A percentile compares a stretch with the other conserved stretches of the same genome.
Conservation (phyloP, 2,888 invertebrate species). For the Empis livida region DNA sequence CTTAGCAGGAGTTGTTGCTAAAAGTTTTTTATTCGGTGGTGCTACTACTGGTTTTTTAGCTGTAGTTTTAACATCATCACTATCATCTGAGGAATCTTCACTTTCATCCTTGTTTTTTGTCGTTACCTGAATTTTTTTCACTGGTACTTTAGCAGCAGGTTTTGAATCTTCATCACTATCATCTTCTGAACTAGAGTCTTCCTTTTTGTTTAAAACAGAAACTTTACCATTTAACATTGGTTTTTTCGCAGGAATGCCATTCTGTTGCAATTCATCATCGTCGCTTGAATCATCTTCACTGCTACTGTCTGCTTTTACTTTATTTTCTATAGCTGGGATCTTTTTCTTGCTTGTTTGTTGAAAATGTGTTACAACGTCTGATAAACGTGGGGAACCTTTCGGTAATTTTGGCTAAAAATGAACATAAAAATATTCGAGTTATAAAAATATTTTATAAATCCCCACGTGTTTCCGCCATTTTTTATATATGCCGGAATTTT, state of each 20-base stretch:
- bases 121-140: slow-evolving; percentile 10
- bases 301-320: slow-evolving; percentile 10
- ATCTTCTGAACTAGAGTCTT: slow-evolving; percentile 16
- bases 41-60: slow-evolving; percentile 26
- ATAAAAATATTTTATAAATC: no score
- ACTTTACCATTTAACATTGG: background rate
- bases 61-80: slow-evolving; percentile 18
- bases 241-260: no score
- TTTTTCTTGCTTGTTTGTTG: slow-evolving; percentile 40
- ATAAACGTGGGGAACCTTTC: slow-evolving; percentile 52
- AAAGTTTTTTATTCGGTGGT: slow-evolving; percentile 12
- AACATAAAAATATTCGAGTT: background rate
- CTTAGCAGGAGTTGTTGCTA: slow-evolving; percentile 19
- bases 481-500: no score
- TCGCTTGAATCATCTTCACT: slow-evolving; percentile 17
- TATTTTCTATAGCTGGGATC: slow-evolving; percentile 25
- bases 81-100: slow-evolving; percentile 13
- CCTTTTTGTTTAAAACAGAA: slow-evolving; percentile 3
- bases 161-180: slow-evolving; percentile 17
- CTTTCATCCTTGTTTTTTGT: slow-evolving; percentile 5
- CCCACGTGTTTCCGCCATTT: no score
- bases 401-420: slow-evolving; percentile 45
- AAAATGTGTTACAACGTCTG: slow-evolving; percentile 45
- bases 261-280: no score
- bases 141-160: slow-evolving; percentile 7